phyloP scores from a whole-genome alignment of 2,113 vertebrate species.

The Indicator indicator region DNA sequence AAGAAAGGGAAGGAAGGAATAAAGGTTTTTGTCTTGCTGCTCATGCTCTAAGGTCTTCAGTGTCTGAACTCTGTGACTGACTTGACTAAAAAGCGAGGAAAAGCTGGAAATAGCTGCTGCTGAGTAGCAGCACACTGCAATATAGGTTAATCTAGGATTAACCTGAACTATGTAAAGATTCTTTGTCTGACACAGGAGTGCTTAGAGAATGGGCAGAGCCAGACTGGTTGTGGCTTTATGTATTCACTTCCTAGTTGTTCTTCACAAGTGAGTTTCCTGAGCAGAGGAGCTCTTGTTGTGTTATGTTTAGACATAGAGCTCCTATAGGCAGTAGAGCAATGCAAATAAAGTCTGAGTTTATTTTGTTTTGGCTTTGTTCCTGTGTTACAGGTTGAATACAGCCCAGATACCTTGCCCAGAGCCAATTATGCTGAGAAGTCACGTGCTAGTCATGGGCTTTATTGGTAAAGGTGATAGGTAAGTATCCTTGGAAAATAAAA shows the following conservation, averaged over 20 bases:
- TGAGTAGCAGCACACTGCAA: not conserved
- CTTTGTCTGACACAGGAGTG: not conserved
- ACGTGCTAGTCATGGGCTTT: constrained; percentile 95
- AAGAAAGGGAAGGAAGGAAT: not conserved
- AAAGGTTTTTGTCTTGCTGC: constrained; percentile 7
- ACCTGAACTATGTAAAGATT: not conserved
- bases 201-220: not conserved
- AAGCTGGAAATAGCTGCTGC: not conserved
- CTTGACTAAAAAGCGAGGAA: not conserved
- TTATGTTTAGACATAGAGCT: not conserved
- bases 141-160: constrained; percentile 41
- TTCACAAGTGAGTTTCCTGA: not conserved
- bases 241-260: not conserved
- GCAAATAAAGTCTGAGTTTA: not conserved
- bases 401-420: constrained; percentile 91
- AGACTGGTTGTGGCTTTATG: not conserved
- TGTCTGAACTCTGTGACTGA: not conserved
- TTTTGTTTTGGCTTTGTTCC: not conserved
- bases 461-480: constrained; percentile 92
- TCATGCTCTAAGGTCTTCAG: not conserved
- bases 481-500: constrained; percentile 25
- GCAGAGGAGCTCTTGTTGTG: not conserved
- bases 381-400: constrained; percentile 83
- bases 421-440: constrained; percentile 90
- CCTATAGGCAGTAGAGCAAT: not conserved